Percentiles rank a stretch among this genome's conserved stretches.
These are phyloP conservation scores for Cuculus canorus DNA, from an alignment of 2,797 vertebrate species.

Conservation along the genomic window DNA sequence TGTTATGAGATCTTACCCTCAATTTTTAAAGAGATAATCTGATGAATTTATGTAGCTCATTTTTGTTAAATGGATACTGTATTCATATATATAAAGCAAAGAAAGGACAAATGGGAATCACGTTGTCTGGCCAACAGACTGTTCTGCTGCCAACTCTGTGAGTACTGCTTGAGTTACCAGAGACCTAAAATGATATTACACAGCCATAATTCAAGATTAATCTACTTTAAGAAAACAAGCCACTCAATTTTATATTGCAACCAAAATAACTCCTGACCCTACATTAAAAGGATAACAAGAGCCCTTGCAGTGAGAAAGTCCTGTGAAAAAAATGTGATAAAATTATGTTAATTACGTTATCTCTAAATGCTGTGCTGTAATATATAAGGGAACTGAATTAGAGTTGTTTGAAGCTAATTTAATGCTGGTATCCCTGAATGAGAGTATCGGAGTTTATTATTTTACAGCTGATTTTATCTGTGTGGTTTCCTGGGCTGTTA, in stretches of 20 bases:
- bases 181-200: conserved; percentile 29
- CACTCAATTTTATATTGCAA: not conserved
- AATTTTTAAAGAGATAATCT: not conserved
- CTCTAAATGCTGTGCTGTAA: not conserved
- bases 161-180: not conserved
- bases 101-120: not conserved
- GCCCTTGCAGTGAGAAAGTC: not conserved
- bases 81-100: not conserved
- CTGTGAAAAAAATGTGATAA: not conserved
- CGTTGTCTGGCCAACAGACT: not conserved
- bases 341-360: conserved; percentile 5
- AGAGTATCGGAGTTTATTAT: not conserved
- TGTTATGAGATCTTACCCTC: not conserved
- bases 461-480: not conserved
- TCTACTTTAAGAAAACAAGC: conserved; percentile 22
- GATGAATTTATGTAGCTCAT: not conserved
- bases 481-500: not conserved
- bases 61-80: not conserved
- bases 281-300: not conserved
- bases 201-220: conserved; percentile 24
- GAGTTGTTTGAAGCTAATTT: conserved; percentile 4
- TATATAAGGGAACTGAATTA: not conserved
- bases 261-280: not conserved
- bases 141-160: not conserved
- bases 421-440: not conserved